These are phyloP conservation scores for Candidula unifasciata DNA, from an alignment of 2,888 invertebrate species.

Conservation along the genomic window DNA sequence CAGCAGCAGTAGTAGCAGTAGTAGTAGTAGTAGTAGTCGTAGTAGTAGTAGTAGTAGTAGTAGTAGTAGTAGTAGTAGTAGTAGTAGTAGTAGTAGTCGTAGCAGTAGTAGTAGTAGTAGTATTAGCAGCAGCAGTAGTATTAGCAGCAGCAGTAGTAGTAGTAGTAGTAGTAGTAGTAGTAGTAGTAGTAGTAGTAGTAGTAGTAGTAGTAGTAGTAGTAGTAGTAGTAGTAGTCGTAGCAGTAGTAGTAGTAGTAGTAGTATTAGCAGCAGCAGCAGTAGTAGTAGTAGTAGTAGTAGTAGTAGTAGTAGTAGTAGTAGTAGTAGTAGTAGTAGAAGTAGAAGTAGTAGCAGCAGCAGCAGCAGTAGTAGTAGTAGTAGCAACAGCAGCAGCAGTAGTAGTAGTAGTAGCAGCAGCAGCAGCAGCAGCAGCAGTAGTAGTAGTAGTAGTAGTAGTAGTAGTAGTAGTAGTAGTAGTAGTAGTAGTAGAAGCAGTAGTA, in stretches of 20 bases:
- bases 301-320: slow-evolving; percentile 32
- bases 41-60: no score
- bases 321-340: slow-evolving; percentile 18
- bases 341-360: slow-evolving; percentile 1
- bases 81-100: no score
- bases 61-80: no score
- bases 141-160: no score
- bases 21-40: no score
- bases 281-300: slow-evolving; percentile 22
- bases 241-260: slow-evolving; percentile 19
- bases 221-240: slow-evolving; percentile 27
- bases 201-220: slow-evolving; percentile 5
- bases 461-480: background rate
- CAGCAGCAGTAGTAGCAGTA: no score
- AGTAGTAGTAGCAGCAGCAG: slow-evolving; percentile 2
- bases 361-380: slow-evolving; percentile 10
- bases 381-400: background rate
- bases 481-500: slow-evolving; percentile 12
- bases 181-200: background rate
- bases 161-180: no score
- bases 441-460: background rate
- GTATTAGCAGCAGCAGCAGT: background rate
- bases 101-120: no score
- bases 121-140: no score
- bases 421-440: no score